Conservation (phyloP, 2,797 vertebrate genomes). For the Mionectes olivaceus region DNA sequence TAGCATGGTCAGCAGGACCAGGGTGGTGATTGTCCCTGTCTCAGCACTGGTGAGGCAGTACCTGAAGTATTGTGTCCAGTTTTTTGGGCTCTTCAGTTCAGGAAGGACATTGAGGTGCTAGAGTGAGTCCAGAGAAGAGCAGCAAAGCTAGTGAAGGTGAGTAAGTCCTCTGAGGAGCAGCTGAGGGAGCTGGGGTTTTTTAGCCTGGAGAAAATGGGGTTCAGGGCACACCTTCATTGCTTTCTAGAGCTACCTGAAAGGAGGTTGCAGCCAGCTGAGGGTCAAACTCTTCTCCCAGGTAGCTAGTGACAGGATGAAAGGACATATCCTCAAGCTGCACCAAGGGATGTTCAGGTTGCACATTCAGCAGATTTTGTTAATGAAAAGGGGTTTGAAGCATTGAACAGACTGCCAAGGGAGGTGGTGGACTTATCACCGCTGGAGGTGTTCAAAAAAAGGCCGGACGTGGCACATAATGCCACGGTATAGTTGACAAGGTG, state of each 20-base stretch:
- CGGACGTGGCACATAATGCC: rapidly evolving
- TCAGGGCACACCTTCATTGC: rapidly evolving
- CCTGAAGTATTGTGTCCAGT: rapidly evolving
- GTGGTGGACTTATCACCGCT: neutral
- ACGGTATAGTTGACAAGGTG: neutral
- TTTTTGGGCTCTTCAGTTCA: neutral
- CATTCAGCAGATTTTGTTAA: neutral
- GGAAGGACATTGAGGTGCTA: neutral
- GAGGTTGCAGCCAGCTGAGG: neutral
- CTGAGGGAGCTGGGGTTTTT: neutral
- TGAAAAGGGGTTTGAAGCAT: neutral
- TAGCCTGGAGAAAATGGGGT: neutral
- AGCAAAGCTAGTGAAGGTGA: neutral
- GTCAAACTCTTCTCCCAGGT: neutral
- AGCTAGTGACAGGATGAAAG: neutral
- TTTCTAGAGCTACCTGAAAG: neutral
- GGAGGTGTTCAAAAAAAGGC: neutral
- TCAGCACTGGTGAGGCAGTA: neutral
- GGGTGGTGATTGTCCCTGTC: neutral
- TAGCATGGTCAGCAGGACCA: neutral
- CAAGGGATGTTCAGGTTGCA: neutral
- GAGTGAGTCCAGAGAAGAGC: neutral
- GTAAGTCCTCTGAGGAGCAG: neutral
- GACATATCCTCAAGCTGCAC: neutral
- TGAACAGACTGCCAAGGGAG: neutral